These are phyloP conservation scores for Percina caprodes DNA, from an alignment of 2,113 vertebrate genomes.

Conservation along the genomic window DNA sequence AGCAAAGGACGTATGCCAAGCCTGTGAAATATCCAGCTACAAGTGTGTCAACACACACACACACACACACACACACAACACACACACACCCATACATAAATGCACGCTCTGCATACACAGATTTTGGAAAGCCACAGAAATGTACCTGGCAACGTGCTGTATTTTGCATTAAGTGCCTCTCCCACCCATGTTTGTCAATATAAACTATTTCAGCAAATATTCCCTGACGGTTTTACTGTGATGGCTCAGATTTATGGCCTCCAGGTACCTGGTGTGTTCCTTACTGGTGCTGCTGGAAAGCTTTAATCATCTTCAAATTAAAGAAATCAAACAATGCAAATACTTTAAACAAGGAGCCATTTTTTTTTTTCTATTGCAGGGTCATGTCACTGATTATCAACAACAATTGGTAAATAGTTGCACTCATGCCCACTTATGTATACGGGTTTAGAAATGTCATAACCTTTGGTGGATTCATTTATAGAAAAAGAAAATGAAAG, in stretches of 20 bases:
- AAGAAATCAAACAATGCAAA: conserved; percentile 46
- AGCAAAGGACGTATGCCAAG: conserved; percentile 58
- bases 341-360: conserved; percentile 7
- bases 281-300: conserved; percentile 42
- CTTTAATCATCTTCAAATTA: conserved; percentile 45
- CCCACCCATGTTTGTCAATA: conserved; percentile 81
- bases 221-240: conserved; percentile 50
- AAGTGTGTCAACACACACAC: conserved; percentile 68
- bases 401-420: conserved; percentile 12
- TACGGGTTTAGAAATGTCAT: background rate
- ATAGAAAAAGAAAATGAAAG: too few species aligned
- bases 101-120: conserved; percentile 32
- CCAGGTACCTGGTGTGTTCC: conserved; percentile 29
- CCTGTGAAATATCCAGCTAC: conserved; percentile 72
- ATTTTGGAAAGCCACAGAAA: conserved; percentile 73
- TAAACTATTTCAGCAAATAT: conserved; percentile 69
- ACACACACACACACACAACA: conserved; percentile 38
- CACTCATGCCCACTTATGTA: background rate
- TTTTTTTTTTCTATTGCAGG: conserved; percentile 10
- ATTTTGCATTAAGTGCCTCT: conserved; percentile 75
- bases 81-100: conserved; percentile 25
- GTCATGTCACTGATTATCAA: conserved; percentile 33
- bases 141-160: conserved; percentile 68
- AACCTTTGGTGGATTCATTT: background rate
- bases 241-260: conserved; percentile 52